Evolutionary conservation across 2,888 invertebrate species (phyloP), one percentile per base, ranked within the genome.

Genomic region (Agrypnus murinus): DNA sequence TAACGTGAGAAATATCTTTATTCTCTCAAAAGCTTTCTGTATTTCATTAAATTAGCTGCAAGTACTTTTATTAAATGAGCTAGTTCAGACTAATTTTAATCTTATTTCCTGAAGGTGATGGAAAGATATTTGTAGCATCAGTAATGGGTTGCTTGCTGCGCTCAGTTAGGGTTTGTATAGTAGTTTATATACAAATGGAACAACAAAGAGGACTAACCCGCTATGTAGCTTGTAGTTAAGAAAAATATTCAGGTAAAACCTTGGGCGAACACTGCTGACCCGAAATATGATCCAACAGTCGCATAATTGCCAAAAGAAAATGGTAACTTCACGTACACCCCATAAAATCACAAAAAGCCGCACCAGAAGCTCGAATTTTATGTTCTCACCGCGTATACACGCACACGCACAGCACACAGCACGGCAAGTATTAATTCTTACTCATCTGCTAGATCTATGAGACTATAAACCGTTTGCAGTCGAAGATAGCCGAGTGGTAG

Each of bases 381-480:
- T 34, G 34, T 55, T 34, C 34, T 31, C 14, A 36, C 55, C 34
- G 34, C 55, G 15, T 17, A 57, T n/a, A 15, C 38, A 58, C 19
- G 32, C 64, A 64, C 58, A 62, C 63, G 55, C 50, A 57, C 53
- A 64, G 12, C 25, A 53, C 43, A 31, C 53, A 17, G 38, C 14
- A 43, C 57, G n/a, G 65, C 45, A 65, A 63, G 25, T 15, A 69
- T 48, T 64, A 60, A 40, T 63, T 64, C 55, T 58, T 64, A 64
- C 58, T 69, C 65, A 46, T 57, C 55, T 57, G 32, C 65, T 36
- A 48, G 17, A 12, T 45, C 17, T 32, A 62, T 25, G 34, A 45
- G 43, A 25, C 55, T 19, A 45, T 57, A 10, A n/a, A 34, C 19
- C 45, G 48, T 38, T 63, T 57, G 7, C 5, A 15, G 9, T 25